A percentile compares a stretch with the other conserved stretches of the same genome.
phyloP scores from a whole-genome alignment of 2,113 vertebrate genomes.

The Rhynchomys soricoides region DNA sequence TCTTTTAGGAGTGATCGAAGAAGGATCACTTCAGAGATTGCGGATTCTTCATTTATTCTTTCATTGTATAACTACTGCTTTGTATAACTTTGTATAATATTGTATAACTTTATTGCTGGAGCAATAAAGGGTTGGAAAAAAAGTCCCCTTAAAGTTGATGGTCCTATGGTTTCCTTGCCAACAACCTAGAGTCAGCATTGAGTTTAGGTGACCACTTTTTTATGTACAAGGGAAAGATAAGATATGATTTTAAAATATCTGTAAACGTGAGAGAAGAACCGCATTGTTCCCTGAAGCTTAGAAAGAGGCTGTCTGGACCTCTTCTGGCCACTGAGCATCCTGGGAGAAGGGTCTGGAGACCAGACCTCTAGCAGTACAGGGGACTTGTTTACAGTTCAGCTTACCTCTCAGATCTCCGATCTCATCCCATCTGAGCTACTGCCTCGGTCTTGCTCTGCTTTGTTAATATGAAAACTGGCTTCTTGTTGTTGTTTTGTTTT shows the following conservation, averaged over 20 bases:
- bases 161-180: background rate
- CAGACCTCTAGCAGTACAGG: background rate
- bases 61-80: background rate
- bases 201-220: constrained; percentile 48
- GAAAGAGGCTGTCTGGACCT: constrained; percentile 22
- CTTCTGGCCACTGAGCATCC: background rate
- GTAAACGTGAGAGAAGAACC: constrained; percentile 60
- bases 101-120: background rate
- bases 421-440: constrained; percentile 72
- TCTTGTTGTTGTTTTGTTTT: background rate
- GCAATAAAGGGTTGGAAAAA: background rate
- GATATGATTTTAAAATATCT: constrained; percentile 64
- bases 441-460: constrained; percentile 83
- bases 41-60: constrained; percentile 43
- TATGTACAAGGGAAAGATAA: constrained; percentile 60
- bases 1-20: background rate
- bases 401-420: constrained; percentile 71
- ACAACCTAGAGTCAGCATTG: background rate
- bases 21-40: constrained; percentile 38
- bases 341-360: background rate
- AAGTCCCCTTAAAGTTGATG: constrained; percentile 38
- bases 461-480: constrained; percentile 74
- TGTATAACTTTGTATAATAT: no score
- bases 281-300: constrained; percentile 43
- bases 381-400: constrained; percentile 75